Percentiles rank a stretch among this genome's conserved stretches.
These are phyloP conservation scores for Dryocosmus kuriphilus DNA, from an alignment of 2,888 invertebrate species.

Conservation along the genomic window DNA sequence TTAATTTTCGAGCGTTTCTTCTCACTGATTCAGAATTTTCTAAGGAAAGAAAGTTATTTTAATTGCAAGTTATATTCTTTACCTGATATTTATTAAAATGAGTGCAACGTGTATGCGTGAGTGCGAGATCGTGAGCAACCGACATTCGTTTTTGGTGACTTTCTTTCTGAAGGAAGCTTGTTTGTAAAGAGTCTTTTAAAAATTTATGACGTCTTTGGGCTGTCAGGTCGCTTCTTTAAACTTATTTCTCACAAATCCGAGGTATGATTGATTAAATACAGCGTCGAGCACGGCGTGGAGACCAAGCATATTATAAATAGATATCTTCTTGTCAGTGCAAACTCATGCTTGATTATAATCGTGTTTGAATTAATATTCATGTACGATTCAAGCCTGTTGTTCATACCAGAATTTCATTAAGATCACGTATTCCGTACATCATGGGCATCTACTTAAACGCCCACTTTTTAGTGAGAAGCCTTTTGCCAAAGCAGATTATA, in stretches of 20 bases:
- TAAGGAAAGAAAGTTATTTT: too few species aligned
- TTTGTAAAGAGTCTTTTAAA: conserved; percentile 31
- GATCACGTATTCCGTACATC: conserved; percentile 33
- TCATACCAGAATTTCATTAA: conserved; percentile 40
- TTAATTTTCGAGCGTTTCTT: too few species aligned
- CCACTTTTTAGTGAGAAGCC: conserved; percentile 33
- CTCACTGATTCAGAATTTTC: too few species aligned
- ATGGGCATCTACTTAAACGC: conserved; percentile 37
- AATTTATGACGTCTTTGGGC: conserved; percentile 36
- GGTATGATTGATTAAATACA: conserved; percentile 40
- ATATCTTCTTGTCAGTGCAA: conserved; percentile 38
- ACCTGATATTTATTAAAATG: too few species aligned
- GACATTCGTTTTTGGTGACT: conserved; percentile 21
- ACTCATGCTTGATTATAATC: conserved; percentile 39
- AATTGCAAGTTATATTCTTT: too few species aligned
- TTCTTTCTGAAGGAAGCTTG: conserved; percentile 27
- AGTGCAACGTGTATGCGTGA: not conserved
- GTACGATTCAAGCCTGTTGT: conserved; percentile 38
- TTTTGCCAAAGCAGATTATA: conserved; percentile 39
- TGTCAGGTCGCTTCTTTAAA: conserved; percentile 34
- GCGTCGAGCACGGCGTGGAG: conserved; percentile 25
- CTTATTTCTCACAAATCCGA: conserved; percentile 39
- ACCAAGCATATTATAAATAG: conserved; percentile 40
- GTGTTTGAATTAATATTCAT: conserved; percentile 41
- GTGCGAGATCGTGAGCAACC: conserved; percentile 9